phyloP scores from a whole-genome alignment of 2,113 vertebrate species.

The Gila orcuttii region DNA sequence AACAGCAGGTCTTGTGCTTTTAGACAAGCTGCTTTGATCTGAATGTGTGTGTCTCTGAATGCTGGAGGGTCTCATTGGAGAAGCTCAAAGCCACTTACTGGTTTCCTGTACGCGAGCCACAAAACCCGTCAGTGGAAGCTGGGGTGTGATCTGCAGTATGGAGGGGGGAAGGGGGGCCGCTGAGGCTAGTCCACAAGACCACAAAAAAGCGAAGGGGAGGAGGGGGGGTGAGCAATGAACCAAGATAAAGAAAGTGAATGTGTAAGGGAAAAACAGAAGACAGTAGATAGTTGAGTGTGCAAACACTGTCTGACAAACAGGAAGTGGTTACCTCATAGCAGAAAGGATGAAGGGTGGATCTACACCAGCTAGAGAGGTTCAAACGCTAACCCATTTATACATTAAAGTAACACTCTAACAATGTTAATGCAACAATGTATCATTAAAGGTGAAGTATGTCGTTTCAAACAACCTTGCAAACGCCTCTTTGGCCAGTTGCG shows the following conservation, averaged over 20 bases:
- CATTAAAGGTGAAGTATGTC: neutral
- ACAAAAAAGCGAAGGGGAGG: conserved; percentile 45
- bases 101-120: conserved; percentile 97
- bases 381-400: conserved; percentile 4
- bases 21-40: neutral
- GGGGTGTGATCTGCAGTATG: conserved; percentile 94
- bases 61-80: conserved; percentile 2
- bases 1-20: neutral
- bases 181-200: conserved; percentile 78
- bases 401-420: neutral
- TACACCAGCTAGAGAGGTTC: neutral
- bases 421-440: neutral
- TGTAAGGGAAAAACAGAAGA: conserved; percentile 10
- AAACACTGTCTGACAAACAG: conserved; percentile 39
- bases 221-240: conserved; percentile 19
- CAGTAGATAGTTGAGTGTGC: conserved; percentile 45
- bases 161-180: conserved; percentile 90
- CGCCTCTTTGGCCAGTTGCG: too few species aligned
- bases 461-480: too few species aligned
- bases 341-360: neutral
- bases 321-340: neutral
- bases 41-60: conserved; percentile 2
- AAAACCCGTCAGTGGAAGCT: conserved; percentile 97
- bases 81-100: conserved; percentile 85
- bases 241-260: conserved; percentile 12